Evolutionary conservation across 2,113 vertebrate genomes (phyloP).

Genomic region (Stercorarius parasiticus): DNA sequence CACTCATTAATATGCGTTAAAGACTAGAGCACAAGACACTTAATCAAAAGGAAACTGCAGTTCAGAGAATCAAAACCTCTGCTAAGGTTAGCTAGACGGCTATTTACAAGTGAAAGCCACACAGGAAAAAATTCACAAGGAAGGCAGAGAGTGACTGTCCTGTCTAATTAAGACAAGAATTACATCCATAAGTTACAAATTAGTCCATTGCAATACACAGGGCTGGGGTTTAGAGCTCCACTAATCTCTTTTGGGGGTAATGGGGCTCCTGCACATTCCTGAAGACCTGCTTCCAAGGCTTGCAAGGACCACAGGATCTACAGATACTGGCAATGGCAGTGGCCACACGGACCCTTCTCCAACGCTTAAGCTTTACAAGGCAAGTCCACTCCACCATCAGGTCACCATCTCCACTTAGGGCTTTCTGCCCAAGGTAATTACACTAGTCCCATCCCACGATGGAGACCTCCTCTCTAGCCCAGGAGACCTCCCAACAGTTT

Average conservation of each 20-base stretch:
- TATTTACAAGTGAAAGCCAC: constrained; percentile 7
- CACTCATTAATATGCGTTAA: constrained; percentile 44
- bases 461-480: background rate
- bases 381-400: too few species aligned
- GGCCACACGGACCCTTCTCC: background rate
- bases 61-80: constrained; percentile 41
- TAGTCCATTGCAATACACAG: background rate
- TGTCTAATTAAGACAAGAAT: background rate
- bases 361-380: background rate
- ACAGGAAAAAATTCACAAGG: background rate
- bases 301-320: background rate
- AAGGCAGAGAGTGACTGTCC: background rate
- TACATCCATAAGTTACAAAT: background rate
- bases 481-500: background rate
- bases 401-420: background rate
- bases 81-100: background rate
- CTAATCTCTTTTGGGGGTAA: background rate
- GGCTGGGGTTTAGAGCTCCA: background rate
- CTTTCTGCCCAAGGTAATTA: background rate
- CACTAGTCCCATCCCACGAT: rapidly evolving
- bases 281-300: background rate
- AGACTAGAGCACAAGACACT: constrained; percentile 31
- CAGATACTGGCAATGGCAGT: rapidly evolving
- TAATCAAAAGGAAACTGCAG: constrained; percentile 47
- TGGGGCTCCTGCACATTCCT: background rate